These are phyloP conservation scores for Agrochola litura DNA, from an alignment of 2,888 invertebrate genomes.

Conservation along the genomic window DNA sequence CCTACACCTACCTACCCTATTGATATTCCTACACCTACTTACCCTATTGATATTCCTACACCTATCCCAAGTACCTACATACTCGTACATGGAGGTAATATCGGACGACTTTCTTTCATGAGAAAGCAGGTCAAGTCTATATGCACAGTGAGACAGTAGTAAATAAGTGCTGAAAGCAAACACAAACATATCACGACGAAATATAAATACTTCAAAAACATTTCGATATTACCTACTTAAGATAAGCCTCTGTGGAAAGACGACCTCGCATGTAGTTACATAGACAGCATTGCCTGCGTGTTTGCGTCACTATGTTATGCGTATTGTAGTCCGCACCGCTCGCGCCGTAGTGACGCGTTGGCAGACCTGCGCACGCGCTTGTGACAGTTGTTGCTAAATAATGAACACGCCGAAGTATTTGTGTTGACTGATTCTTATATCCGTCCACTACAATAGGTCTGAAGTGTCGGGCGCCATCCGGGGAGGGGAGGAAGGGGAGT, in stretches of 20 bases:
- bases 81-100: not conserved
- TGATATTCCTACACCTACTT: too few species aligned
- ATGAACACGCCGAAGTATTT: constrained; percentile 31
- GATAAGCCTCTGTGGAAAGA: not conserved
- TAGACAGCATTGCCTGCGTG: too few species aligned
- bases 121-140: not conserved
- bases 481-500: not conserved
- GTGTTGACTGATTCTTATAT: constrained; percentile 34
- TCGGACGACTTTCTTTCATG: not conserved
- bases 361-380: not conserved
- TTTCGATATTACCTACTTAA: not conserved
- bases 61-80: not conserved
- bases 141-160: too few species aligned
- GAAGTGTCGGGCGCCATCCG: not conserved
- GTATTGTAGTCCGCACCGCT: too few species aligned
- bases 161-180: not conserved
- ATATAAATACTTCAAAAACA: not conserved
- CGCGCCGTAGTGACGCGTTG: not conserved
- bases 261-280: too few species aligned
- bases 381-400: constrained; percentile 25
- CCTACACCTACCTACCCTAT: too few species aligned
- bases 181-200: not conserved
- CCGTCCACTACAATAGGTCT: constrained; percentile 27
- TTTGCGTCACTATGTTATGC: too few species aligned
- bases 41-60: not conserved